phyloP scores from a whole-genome alignment of 2,797 vertebrate genomes.

The Semotilus atromaculatus region DNA sequence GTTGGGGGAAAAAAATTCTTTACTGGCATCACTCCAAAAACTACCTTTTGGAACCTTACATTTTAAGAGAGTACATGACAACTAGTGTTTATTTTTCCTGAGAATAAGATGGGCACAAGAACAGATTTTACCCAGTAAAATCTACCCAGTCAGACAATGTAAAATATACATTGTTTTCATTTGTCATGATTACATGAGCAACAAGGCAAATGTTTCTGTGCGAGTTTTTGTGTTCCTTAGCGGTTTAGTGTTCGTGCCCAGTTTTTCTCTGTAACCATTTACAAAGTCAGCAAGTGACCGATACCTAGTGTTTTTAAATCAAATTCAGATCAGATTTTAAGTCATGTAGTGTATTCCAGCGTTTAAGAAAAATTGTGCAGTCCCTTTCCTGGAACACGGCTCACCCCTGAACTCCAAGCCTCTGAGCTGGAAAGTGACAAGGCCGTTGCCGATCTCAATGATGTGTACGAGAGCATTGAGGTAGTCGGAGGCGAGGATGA shows the following conservation, averaged over 20 bases:
- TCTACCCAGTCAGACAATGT: neutral
- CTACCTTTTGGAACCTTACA: neutral
- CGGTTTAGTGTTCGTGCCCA: neutral
- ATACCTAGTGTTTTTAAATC: neutral
- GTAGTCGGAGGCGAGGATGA: conserved; percentile 99
- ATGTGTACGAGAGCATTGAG: conserved; percentile 98
- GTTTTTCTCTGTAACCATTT: neutral
- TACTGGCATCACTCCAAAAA: neutral
- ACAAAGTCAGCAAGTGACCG: neutral
- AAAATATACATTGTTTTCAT: neutral
- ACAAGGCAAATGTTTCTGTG: neutral
- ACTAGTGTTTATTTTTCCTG: too few species aligned
- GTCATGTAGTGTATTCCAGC: neutral
- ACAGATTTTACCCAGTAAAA: too few species aligned
- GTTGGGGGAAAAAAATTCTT: neutral
- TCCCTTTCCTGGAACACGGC: conserved; percentile 27
- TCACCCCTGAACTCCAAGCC: conserved; percentile 98
- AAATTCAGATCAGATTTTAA: neutral
- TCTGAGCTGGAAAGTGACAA: conserved; percentile 96
- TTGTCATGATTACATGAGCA: neutral
- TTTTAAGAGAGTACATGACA: too few species aligned
- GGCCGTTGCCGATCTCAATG: conserved; percentile 96
- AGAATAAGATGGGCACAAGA: neutral
- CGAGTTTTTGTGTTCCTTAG: neutral
- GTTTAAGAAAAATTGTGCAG: neutral